Percentiles rank a stretch among this genome's conserved stretches.
These are phyloP conservation scores for Amphiduros pacificus DNA, from an alignment of 2,888 invertebrate genomes.

Conservation along the genomic window DNA sequence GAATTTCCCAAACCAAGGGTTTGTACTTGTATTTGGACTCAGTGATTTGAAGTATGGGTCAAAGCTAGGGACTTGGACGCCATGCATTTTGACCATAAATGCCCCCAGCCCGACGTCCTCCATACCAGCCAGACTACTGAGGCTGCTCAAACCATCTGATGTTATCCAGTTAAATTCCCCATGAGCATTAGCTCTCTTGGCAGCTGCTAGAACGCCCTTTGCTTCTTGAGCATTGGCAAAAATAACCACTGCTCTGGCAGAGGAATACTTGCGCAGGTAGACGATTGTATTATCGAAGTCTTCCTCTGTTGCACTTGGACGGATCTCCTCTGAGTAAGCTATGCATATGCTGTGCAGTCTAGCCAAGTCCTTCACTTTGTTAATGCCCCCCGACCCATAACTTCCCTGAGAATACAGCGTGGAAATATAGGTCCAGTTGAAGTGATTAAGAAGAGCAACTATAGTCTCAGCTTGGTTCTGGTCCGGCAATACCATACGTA, in stretches of 20 bases:
- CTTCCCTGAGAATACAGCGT: conserved; percentile 28
- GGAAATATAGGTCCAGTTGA: conserved; percentile 33
- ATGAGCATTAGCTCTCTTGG: conserved; percentile 7
- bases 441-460: conserved; percentile 25
- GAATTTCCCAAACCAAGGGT: conserved; percentile 2
- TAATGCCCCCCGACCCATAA: conserved; percentile 29
- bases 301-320: conserved; percentile 15
- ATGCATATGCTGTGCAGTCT: conserved; percentile 23
- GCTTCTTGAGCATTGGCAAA: conserved; percentile 21
- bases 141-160: conserved; percentile 1
- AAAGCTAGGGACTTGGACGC: background rate
- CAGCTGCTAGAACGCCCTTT: conserved; percentile 18
- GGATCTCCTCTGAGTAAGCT: conserved; percentile 20
- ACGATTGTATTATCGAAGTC: conserved; percentile 27
- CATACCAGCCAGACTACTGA: background rate
- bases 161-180: conserved; percentile 31
- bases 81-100: background rate
- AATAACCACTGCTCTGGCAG: conserved; percentile 28
- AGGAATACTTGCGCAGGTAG: conserved; percentile 3
- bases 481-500: conserved; percentile 32
- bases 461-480: conserved; percentile 29
- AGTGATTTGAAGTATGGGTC: background rate
- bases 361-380: background rate
- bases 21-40: background rate
- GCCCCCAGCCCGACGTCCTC: background rate